Conservation (phyloP, 2,113 vertebrate genomes). For the Plectropomus leopardus region DNA sequence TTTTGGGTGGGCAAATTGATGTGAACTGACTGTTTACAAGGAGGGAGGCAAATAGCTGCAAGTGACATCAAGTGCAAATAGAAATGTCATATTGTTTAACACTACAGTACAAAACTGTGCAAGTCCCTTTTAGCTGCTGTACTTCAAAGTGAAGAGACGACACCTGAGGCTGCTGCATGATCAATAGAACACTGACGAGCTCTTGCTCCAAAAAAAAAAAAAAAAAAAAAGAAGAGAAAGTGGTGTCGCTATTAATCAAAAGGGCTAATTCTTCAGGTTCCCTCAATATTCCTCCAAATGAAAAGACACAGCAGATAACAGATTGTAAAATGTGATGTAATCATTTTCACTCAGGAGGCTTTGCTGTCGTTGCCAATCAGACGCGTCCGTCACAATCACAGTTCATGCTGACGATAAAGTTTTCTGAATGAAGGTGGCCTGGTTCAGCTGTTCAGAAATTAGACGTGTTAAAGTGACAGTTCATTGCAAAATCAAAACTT, state of each 20-base stretch:
- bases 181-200: slow-evolving; percentile 10
- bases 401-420: background rate
- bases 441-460: background rate
- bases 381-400: background rate
- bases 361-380: background rate
- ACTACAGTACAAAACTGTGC: background rate
- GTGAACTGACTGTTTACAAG: slow-evolving; percentile 35
- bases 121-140: slow-evolving; percentile 27
- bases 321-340: slow-evolving; percentile 15
- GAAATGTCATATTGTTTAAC: slow-evolving; percentile 49
- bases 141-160: slow-evolving; percentile 6
- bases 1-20: slow-evolving; percentile 50
- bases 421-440: background rate
- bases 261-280: slow-evolving; percentile 23
- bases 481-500: too few relatives aligned
- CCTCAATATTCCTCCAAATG: slow-evolving; percentile 6
- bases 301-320: background rate
- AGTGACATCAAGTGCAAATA: slow-evolving; percentile 54
- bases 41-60: slow-evolving; percentile 26
- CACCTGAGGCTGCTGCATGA: slow-evolving; percentile 23
- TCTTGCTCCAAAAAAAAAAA: slow-evolving; percentile 1
- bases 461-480: background rate
- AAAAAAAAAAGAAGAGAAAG: too few relatives aligned
- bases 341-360: background rate
- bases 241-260: slow-evolving; percentile 15